Evolutionary conservation across 2,797 vertebrate genomes (phyloP), one percentile per base, ranked within the genome.

Genomic region (Tokudaia tokunoshimensis): DNA sequence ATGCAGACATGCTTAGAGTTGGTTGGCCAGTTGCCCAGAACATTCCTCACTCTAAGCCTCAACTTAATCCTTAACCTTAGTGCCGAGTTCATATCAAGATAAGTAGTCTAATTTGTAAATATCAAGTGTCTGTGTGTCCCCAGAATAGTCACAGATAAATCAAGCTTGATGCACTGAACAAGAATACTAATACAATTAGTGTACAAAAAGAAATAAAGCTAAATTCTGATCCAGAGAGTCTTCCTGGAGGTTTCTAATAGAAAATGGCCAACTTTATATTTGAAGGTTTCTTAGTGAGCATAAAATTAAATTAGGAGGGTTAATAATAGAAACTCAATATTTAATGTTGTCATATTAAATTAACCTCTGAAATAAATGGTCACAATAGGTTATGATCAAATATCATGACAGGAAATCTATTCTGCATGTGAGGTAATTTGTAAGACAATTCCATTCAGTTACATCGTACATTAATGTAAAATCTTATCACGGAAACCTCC

Each of bases 341-440:
- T 97, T 97, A 95, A 96, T 94, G 67, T 84, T 94, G 78, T 81
- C 86, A 93, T 74, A 94, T 97, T 97, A 96, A 94, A 95, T 97
- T 94, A 94, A 44, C 29, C 24, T 94, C 50, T 44, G 90, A 95
- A 59, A 92, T 44, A 94, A 72, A 94, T 89, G 55, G 89, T 92
- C 72, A 85, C 44, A 82, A 91, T 82, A 94, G 72, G 37, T 95
- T 94, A 85, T 93, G 78, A 88, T 88, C 26, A 84, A 88, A 89
- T 95, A 44, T 95, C 81, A 93, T 59, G 22, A 83, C 17, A 94
- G 44, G 26, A 14, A 50, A 92, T 93, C 70, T 87, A 78, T 59
- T 94, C 44, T 90, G 44, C n/a, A 31, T 61, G 26, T 84, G 89
- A 96, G 67, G 41, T 57, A 86, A 97, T 95, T 96, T 94, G 22